Percentiles rank a stretch among this genome's conserved stretches.
phyloP scores from a whole-genome alignment of 37 sponge, comb jelly and placozoan genomes.

The Corticium candelabrum region DNA sequence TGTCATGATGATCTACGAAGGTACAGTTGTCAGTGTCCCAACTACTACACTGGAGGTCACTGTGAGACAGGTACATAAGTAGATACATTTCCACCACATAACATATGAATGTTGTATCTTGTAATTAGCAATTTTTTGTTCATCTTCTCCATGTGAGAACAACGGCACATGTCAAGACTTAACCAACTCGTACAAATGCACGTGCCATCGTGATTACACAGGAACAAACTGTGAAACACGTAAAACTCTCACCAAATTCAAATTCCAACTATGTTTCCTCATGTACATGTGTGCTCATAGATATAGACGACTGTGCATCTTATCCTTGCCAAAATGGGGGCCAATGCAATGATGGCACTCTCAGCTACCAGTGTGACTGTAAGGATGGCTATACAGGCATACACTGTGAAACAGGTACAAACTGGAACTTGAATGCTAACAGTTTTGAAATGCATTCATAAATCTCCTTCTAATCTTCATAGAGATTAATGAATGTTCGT shows the following conservation, averaged over 20 bases:
- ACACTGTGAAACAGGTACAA: background rate
- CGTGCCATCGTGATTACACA: constrained; percentile 1
- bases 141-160: background rate
- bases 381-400: background rate
- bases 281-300: too few species aligned
- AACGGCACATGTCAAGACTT: background rate
- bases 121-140: too few species aligned
- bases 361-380: constrained; percentile 6
- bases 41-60: constrained; percentile 16
- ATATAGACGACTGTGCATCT: constrained; percentile 13
- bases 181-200: constrained; percentile 5
- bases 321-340: constrained; percentile 18
- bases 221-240: constrained; percentile 16
- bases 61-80: constrained; percentile 10
- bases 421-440: background rate
- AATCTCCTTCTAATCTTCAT: too few species aligned
- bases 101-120: too few species aligned
- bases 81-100: too few species aligned
- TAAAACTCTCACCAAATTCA: background rate
- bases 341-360: background rate
- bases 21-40: constrained; percentile 41
- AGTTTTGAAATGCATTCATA: too few species aligned
- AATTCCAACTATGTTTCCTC: too few species aligned
- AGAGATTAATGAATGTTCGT: background rate
- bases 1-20: background rate